These are phyloP conservation scores for Crotophaga sulcirostris DNA, from an alignment of 2,113 vertebrate species.

Conservation along the genomic window DNA sequence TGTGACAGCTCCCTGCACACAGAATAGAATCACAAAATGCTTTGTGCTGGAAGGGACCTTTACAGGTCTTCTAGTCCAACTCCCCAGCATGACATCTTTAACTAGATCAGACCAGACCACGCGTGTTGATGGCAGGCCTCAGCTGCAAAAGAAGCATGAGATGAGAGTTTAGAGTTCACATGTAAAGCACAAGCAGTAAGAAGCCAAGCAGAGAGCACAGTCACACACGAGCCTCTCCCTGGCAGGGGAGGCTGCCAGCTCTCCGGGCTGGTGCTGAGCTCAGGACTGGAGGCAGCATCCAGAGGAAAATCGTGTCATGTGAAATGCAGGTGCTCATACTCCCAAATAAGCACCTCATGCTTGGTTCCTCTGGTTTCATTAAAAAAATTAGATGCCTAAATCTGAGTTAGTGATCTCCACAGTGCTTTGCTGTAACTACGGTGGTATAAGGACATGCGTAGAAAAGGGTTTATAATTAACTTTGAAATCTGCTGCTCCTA, in stretches of 20 bases:
- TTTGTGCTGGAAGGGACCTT: too few relatives aligned
- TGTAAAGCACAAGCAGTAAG: background rate
- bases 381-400: conserved; percentile 47
- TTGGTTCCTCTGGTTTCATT: background rate
- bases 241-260: background rate
- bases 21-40: too few relatives aligned
- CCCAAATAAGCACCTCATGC: background rate
- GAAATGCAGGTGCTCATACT: background rate
- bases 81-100: too few relatives aligned
- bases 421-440: conserved; percentile 4
- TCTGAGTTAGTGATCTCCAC: background rate
- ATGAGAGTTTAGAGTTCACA: fast-evolving
- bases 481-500: conserved; percentile 38
- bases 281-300: background rate
- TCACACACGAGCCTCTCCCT: background rate
- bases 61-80: too few relatives aligned
- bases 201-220: background rate
- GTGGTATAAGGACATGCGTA: background rate
- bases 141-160: background rate
- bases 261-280: background rate
- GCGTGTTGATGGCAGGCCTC: fast-evolving
- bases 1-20: background rate
- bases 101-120: too few relatives aligned
- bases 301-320: background rate
- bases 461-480: conserved; percentile 58